These are phyloP conservation scores for Cyrtodaria siliqua DNA, from an alignment of 2,888 invertebrate species.

Conservation along the genomic window DNA sequence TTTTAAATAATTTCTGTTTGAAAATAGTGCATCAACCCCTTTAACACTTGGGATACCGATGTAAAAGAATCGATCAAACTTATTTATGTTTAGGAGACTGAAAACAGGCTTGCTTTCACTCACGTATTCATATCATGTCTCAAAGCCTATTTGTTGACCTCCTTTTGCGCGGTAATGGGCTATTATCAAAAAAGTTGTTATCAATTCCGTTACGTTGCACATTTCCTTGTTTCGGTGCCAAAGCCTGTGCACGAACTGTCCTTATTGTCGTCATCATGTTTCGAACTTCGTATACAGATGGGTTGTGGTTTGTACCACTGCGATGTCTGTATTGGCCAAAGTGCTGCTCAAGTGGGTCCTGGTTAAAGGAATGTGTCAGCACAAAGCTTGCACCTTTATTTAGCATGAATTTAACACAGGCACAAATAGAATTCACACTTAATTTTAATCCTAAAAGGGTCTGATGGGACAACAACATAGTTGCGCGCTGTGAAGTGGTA, in stretches of 20 bases:
- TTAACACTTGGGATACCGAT: no score
- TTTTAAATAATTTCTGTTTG: no score
- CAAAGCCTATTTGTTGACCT: no score
- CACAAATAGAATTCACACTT: slow-evolving; percentile 33
- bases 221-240: slow-evolving; percentile 25
- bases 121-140: no score
- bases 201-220: no score
- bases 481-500: no score
- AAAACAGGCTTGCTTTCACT: no score
- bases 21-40: no score
- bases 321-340: slow-evolving; percentile 45
- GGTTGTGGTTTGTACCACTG: slow-evolving; percentile 39
- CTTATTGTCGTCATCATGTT: slow-evolving; percentile 39
- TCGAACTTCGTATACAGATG: slow-evolving; percentile 40
- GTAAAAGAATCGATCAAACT: no score
- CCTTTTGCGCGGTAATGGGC: no score
- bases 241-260: slow-evolving; percentile 34
- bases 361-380: slow-evolving; percentile 47
- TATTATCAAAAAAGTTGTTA: no score
- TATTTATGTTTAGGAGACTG: no score
- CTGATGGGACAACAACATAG: slow-evolving; percentile 35
- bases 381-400: slow-evolving; percentile 40
- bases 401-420: slow-evolving; percentile 35
- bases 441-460: slow-evolving; percentile 50
- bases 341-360: slow-evolving; percentile 57